Conservation (phyloP, 2,113 vertebrate species). For the Coptodon bakossiorum region DNA sequence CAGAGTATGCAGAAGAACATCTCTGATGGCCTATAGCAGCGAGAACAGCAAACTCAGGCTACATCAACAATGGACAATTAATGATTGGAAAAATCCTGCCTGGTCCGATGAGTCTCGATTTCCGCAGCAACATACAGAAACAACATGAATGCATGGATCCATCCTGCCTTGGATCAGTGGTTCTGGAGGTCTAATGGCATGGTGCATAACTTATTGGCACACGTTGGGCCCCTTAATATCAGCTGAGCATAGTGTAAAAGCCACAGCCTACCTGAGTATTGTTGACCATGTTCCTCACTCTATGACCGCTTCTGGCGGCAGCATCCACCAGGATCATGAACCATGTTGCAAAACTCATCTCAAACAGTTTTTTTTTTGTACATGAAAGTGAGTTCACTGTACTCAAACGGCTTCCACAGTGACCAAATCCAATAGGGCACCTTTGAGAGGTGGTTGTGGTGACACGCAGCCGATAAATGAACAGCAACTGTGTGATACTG, state of each 20-base stretch:
- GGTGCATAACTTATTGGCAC: not conserved
- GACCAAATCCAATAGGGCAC: not conserved
- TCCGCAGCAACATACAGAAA: not conserved
- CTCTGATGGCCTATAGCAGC: not conserved
- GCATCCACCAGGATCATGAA: not conserved
- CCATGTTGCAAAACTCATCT: not conserved
- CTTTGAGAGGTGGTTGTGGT: not conserved
- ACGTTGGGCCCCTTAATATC: not conserved
- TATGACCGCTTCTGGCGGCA: not conserved
- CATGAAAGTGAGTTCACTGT: not conserved
- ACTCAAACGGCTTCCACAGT: not conserved
- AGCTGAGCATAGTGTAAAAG: not conserved
- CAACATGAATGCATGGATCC: not conserved
- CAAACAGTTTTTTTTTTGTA: not conserved
- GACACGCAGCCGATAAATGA: not conserved
- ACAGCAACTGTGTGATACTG: not conserved
- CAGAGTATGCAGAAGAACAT: too few relatives aligned
- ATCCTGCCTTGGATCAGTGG: not conserved
- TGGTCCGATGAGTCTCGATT: not conserved
- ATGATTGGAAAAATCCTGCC: not conserved
- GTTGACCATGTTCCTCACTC: not conserved
- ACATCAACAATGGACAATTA: not conserved
- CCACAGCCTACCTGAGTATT: not conserved
- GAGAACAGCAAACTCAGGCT: not conserved
- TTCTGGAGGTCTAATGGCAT: not conserved